Evolutionary conservation across 2,888 invertebrate genomes (phyloP), one percentile per base, ranked within the genome.

Genomic region (Nemoura dubitans): DNA sequence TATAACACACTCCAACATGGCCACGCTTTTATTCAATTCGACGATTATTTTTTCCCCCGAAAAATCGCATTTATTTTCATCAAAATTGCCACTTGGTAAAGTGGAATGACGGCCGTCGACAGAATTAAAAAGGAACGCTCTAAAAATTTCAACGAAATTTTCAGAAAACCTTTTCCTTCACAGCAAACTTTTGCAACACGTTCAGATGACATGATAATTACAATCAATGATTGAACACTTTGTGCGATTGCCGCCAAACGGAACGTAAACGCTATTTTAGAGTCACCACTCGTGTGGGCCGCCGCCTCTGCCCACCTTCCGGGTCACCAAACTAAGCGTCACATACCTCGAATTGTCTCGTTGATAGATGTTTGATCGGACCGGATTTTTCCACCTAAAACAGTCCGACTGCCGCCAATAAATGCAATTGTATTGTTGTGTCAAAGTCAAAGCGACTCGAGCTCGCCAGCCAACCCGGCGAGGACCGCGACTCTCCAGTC

Each of bases 51-150:
- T 16, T 7, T 21, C 16, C 21, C 21, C 21, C 21, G 14, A 59
- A 3, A 59, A 59, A 21, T 59, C 59, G 21, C 59, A 81, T 81
- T 36, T 36, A 81, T 81, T 81, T 81, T 30, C 81, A 81, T 81
- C 81, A 81, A 7, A 28, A 81, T 30, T 81, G 81, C 27, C 30
- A 30, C 28, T 81, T n/a, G 81, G 81, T 29, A 21, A n/a, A n/a
- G 59, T 14, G 2, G 59, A 59, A 59, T 21, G 59, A 59, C 59
- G 36, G 36, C 36, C 21, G 21, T 1, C 14, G 59, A 59, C 59
- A 59, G 21, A 59, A 59, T 59, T 59, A 59, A 59, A 21, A 59
- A 10, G 36, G 14, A 59, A 21, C 59, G 21, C 21, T 1, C 59
- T 1, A 14, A 59, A 21, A 21, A 7, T 59, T 21, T 1, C 59